Percentiles rank a stretch among this genome's conserved stretches.
Evolutionary conservation across 2,888 invertebrate species (phyloP).

Genomic region (Morpho helenor): DNA sequence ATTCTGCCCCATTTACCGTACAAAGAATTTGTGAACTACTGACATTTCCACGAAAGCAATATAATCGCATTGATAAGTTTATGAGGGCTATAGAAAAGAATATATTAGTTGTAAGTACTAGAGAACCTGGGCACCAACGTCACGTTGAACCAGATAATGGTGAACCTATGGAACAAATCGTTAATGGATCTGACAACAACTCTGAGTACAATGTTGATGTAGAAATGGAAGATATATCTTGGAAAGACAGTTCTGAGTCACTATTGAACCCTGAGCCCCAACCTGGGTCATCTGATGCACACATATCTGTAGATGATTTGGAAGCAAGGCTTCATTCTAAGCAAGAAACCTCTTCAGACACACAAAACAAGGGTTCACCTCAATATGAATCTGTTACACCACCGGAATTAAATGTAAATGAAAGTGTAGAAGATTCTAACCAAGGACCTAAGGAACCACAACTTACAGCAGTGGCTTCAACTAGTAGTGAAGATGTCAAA

Average conservation of each 20-base stretch:
- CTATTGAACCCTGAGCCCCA: constrained; percentile 54
- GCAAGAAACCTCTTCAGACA: constrained; percentile 54
- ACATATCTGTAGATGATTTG: constrained; percentile 62
- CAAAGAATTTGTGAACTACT: constrained; percentile 97
- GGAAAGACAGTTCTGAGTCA: constrained; percentile 62
- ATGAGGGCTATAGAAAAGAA: constrained; percentile 98
- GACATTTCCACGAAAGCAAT: constrained; percentile 94
- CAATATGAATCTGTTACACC: constrained; percentile 58
- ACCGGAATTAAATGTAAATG: constrained; percentile 46
- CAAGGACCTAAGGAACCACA: constrained; percentile 17
- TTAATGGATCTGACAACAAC: constrained; percentile 80
- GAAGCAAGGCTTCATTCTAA: constrained; percentile 69
- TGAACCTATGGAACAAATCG: constrained; percentile 79
- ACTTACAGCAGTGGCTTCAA: constrained; percentile 30
- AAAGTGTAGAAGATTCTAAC: constrained; percentile 22
- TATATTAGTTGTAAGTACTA: constrained; percentile 90
- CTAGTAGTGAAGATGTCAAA: constrained; percentile 32
- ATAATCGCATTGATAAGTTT: constrained; percentile 97
- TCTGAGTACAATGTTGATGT: constrained; percentile 76
- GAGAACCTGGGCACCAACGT: constrained; percentile 82
- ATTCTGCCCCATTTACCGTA: constrained; percentile 96
- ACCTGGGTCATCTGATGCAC: constrained; percentile 63
- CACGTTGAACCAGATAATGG: constrained; percentile 83
- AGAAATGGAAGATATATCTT: constrained; percentile 76
- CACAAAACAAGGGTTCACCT: constrained; percentile 46